phyloP scores from a whole-genome alignment of 2,797 vertebrate genomes.

The Neosilurus hyrtlii region DNA sequence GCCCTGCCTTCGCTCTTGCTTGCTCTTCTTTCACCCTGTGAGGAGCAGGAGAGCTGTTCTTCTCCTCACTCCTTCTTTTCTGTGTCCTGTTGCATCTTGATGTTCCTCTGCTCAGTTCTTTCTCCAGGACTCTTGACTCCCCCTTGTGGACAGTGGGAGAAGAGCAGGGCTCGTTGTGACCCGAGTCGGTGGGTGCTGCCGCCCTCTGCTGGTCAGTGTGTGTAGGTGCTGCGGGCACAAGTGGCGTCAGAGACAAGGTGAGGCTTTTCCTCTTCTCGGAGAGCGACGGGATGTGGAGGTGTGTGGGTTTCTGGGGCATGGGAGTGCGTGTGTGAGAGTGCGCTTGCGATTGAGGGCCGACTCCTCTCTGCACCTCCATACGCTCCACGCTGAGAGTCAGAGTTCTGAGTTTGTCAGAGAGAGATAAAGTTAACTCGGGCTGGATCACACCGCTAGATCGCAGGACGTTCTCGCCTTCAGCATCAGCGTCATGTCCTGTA shows the following conservation, averaged over 20 bases:
- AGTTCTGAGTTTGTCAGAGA: conserved; percentile 53
- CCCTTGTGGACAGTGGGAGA: conserved; percentile 40
- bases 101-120: conserved; percentile 43
- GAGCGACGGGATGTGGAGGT: conserved; percentile 63
- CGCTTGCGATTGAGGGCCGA: neutral
- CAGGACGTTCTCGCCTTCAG: neutral
- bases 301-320: conserved; percentile 49
- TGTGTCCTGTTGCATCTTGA: conserved; percentile 30
- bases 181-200: conserved; percentile 3
- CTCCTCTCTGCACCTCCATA: conserved; percentile 41
- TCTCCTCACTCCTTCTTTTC: conserved; percentile 38
- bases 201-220: conserved; percentile 36
- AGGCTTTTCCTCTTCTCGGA: conserved; percentile 72
- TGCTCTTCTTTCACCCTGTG: conserved; percentile 30
- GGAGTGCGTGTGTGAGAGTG: conserved; percentile 39
- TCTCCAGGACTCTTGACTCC: conserved; percentile 23
- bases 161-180: neutral
- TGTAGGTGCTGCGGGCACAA: conserved; percentile 12
- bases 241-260: conserved; percentile 66
- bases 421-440: conserved; percentile 50
- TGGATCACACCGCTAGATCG: neutral
- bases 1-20: conserved; percentile 4
- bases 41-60: neutral
- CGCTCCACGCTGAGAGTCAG: conserved; percentile 50
- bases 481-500: conserved; percentile 39